Evolutionary conservation across 2,113 vertebrate genomes (phyloP).

Genomic region (Sialia sialis): DNA sequence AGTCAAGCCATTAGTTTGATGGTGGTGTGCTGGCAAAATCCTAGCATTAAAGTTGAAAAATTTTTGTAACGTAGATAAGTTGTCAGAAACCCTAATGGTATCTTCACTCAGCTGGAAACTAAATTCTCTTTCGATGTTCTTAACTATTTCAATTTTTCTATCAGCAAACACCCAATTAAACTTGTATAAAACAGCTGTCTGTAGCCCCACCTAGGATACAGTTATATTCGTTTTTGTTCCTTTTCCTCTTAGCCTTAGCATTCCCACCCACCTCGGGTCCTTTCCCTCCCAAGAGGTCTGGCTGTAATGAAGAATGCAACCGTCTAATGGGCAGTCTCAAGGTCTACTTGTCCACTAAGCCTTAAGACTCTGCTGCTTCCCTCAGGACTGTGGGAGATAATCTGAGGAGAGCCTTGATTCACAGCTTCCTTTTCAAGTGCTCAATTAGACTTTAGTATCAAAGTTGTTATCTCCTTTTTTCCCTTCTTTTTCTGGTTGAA

Average conservation of each 20-base stretch:
- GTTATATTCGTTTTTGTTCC: neutral
- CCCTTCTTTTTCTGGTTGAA: neutral
- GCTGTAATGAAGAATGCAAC: neutral
- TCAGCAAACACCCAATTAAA: neutral
- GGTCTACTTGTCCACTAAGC: neutral
- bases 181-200: neutral
- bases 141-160: neutral
- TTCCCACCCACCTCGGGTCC: accelerated
- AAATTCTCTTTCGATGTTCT: neutral
- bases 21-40: neutral
- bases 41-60: neutral
- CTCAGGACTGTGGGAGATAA: neutral
- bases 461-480: neutral
- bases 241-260: neutral
- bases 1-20: neutral
- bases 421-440: neutral
- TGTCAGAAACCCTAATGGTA: neutral
- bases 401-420: neutral
- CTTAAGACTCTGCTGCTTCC: neutral
- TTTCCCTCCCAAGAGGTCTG: neutral
- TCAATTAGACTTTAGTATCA: neutral
- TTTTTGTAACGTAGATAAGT: neutral
- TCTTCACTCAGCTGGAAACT: neutral
- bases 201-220: neutral
- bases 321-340: neutral